phyloP scores from a whole-genome alignment of 2,797 vertebrate genomes.

The Gymnodraco acuticeps region DNA sequence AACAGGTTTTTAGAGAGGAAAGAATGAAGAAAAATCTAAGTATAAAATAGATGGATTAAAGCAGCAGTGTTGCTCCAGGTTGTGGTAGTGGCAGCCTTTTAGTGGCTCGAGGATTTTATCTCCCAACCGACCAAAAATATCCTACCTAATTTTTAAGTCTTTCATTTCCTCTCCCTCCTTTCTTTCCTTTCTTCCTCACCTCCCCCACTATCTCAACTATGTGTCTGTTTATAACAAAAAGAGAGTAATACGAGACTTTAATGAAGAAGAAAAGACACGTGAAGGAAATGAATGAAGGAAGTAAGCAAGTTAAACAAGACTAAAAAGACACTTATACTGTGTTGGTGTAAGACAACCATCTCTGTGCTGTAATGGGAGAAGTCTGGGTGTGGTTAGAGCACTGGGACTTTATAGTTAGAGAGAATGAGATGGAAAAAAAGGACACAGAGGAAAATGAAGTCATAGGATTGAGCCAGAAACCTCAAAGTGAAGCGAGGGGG shows the following conservation, averaged over 20 bases:
- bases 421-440: constrained; percentile 48
- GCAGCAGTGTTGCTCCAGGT: background rate
- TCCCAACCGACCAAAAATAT: background rate
- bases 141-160: constrained; percentile 12
- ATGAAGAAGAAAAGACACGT: background rate
- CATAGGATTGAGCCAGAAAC: constrained; percentile 73
- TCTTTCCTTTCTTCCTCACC: background rate
- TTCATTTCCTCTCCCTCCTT: constrained; percentile 3
- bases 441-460: constrained; percentile 75
- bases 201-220: background rate
- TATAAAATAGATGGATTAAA: background rate
- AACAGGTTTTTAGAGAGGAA: background rate
- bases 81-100: background rate
- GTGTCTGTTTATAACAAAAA: background rate
- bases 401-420: constrained; percentile 68
- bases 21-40: background rate
- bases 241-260: background rate
- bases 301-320: constrained; percentile 3
- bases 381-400: constrained; percentile 81
- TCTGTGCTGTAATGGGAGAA: constrained; percentile 77
- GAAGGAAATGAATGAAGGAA: constrained; percentile 9
- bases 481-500: constrained; percentile 62
- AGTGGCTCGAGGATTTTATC: constrained; percentile 26
- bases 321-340: constrained; percentile 4
- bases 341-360: constrained; percentile 52